Percentiles rank a stretch among this genome's conserved stretches.
Evolutionary conservation across 2,888 invertebrate genomes (phyloP).

Genomic region (Callosobruchus maculatus): DNA sequence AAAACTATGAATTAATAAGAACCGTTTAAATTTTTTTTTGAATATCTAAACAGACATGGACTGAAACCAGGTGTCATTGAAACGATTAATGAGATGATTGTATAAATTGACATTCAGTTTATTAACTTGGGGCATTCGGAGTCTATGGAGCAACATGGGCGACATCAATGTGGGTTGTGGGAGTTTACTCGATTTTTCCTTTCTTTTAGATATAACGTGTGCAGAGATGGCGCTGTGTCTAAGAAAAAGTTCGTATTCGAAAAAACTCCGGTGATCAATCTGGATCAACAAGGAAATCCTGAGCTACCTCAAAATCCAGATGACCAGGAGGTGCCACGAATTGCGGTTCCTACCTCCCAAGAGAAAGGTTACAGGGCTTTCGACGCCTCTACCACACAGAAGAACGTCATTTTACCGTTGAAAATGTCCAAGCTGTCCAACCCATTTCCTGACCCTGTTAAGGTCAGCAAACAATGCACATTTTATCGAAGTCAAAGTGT

Average conservation of each 20-base stretch:
- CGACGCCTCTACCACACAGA: slow-evolving; percentile 39
- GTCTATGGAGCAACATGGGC: no score
- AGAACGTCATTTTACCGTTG: slow-evolving; percentile 39
- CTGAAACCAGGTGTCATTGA: no score
- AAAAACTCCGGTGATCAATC: slow-evolving; percentile 3
- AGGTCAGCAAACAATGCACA: slow-evolving; percentile 19
- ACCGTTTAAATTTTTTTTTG: no score
- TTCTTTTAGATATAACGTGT: slow-evolving; percentile 14
- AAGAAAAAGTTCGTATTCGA: slow-evolving; percentile 16
- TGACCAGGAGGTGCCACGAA: neutral
- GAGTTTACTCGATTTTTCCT: no score
- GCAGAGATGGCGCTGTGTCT: slow-evolving; percentile 7
- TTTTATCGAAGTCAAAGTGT: no score
- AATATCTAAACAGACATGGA: no score
- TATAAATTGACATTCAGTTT: no score
- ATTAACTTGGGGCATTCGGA: no score
- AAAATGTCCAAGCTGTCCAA: slow-evolving; percentile 41
- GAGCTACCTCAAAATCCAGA: neutral
- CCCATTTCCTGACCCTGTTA: slow-evolving; percentile 46
- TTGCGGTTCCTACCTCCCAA: neutral
- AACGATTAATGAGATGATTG: no score
- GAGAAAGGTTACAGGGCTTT: slow-evolving; percentile 30
- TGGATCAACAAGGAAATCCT: neutral
- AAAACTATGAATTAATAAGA: no score
- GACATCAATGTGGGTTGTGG: no score